Conservation (phyloP, 2,888 invertebrate genomes). For the Cordilura impudica region DNA sequence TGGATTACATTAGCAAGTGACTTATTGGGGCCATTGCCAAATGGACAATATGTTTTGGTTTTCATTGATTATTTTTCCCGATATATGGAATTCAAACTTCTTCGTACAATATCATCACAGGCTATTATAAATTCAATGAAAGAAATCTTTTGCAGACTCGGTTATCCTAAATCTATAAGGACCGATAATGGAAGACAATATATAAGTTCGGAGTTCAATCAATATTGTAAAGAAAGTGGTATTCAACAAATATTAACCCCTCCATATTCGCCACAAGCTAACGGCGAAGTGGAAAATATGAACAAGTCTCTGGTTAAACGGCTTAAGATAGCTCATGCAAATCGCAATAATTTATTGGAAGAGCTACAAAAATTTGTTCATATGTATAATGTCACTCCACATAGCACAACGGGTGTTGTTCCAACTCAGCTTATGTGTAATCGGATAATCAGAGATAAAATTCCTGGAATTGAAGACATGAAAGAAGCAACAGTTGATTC, state of each 20-base stretch:
- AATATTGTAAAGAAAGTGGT: slow-evolving; percentile 46
- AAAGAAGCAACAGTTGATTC: slow-evolving; percentile 42
- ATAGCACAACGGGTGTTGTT: slow-evolving; percentile 56
- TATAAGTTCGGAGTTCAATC: slow-evolving; percentile 48
- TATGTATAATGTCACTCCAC: slow-evolving; percentile 61
- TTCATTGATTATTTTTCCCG: no score
- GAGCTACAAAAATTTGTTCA: slow-evolving; percentile 59
- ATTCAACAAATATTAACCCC: slow-evolving; percentile 54
- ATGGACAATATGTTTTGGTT: slow-evolving; percentile 50
- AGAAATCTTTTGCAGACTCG: slow-evolving; percentile 61
- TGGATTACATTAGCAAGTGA: slow-evolving; percentile 54
- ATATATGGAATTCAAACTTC: slow-evolving; percentile 42
- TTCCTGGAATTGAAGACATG: slow-evolving; percentile 49
- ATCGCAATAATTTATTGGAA: slow-evolving; percentile 48
- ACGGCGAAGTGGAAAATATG: slow-evolving; percentile 57
- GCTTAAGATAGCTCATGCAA: slow-evolving; percentile 47
- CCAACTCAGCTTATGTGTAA: slow-evolving; percentile 58
- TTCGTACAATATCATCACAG: slow-evolving; percentile 44
- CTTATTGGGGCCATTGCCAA: slow-evolving; percentile 40
- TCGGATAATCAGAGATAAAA: slow-evolving; percentile 54
- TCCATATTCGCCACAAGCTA: slow-evolving; percentile 58
- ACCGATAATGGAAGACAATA: slow-evolving; percentile 61
- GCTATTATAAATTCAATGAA: slow-evolving; percentile 51
- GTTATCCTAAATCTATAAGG: slow-evolving; percentile 51
- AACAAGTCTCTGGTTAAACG: slow-evolving; percentile 54